A percentile compares a stretch with the other conserved stretches of the same genome.
These are phyloP conservation scores for Hylaeus volcanicus DNA, from an alignment of 1,140 invertebrate genomes.

Conservation along the genomic window DNA sequence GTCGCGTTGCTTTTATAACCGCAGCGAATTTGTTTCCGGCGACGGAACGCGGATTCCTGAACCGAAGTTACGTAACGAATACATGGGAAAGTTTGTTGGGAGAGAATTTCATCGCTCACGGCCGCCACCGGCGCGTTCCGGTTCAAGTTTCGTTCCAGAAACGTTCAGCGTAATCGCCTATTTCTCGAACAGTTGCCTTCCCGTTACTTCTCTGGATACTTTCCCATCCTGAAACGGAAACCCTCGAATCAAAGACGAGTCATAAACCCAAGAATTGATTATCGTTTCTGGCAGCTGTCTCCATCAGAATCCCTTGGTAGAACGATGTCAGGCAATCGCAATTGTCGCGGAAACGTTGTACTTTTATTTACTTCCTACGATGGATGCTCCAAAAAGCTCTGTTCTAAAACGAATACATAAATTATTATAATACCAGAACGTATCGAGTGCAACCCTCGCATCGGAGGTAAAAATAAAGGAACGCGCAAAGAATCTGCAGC, in stretches of 20 bases:
- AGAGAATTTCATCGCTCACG: conserved; percentile 2
- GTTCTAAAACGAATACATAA: too few species aligned
- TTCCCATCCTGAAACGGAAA: background rate
- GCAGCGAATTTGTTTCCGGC: conserved; percentile 1
- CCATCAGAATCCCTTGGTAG: too few species aligned
- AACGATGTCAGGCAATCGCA: too few species aligned
- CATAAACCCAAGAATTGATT: background rate
- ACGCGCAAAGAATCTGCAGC: too few species aligned
- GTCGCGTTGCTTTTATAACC: conserved; percentile 4
- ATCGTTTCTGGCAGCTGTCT: too few species aligned
- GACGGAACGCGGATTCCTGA: background rate
- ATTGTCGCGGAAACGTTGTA: too few species aligned
- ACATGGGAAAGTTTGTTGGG: conserved; percentile 4
- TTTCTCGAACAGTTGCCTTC: conserved; percentile 3
- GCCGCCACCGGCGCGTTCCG: background rate
- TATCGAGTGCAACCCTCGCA: too few species aligned
- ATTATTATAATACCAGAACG: too few species aligned
- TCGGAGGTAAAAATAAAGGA: too few species aligned
- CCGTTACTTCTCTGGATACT: background rate
- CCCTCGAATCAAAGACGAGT: background rate
- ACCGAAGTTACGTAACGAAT: conserved; percentile 10
- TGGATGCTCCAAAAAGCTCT: too few species aligned
- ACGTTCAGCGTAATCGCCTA: background rate
- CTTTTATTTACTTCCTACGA: too few species aligned
- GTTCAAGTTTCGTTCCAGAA: conserved; percentile 1